Evolutionary conservation across 2,888 invertebrate species (phyloP), one percentile per base, ranked within the genome.

Genomic region (Drosophila falleni): DNA sequence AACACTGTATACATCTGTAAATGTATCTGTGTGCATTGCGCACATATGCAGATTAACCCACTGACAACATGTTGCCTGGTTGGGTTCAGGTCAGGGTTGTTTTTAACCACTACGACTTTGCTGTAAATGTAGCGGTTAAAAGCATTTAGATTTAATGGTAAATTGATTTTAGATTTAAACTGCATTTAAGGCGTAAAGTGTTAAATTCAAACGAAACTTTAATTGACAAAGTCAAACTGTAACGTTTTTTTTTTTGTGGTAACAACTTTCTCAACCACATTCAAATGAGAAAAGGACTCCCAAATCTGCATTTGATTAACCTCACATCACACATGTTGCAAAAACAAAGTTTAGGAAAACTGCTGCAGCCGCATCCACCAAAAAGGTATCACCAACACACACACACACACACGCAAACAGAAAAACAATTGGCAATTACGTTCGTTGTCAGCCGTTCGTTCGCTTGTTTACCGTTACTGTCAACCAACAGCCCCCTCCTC

Each of bases 391-490:
- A 59, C 58, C 65, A 8, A 35, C 44, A 41, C 29, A 46, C 15
- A 37, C 16, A 53, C n/a, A 54, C 19, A 59, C 33, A 55, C 31
- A 13, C 13, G 13, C 47, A 73, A 85, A 71, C 65, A 69, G 77
- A 82, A 86, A 86, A 87, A 88, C 86, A 87, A 89, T 87, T 87
- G 86, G 83, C 86, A 89, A 89, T 87, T 87, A 87, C 79, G 71
- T 50, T 49, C 60, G 75, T 49, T 71, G 71, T 64, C 71, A 70
- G 63, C 66, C 46, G 53, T 61, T 65, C 55, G 56, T 53, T 66
- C 42, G 66, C 73, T 72, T 70, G 68, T 81, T 76, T 72, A 63
- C 78, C 70, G 71, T 54, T 71, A 47, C 65, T 59, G 54, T 44
- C 74, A 56, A 72, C 55, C 55, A 58, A 47, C 26, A 47, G 46